Percentiles rank a stretch among this genome's conserved stretches.
Evolutionary conservation across 2,888 invertebrate species (phyloP).

Genomic region (Sialis lutaria): DNA sequence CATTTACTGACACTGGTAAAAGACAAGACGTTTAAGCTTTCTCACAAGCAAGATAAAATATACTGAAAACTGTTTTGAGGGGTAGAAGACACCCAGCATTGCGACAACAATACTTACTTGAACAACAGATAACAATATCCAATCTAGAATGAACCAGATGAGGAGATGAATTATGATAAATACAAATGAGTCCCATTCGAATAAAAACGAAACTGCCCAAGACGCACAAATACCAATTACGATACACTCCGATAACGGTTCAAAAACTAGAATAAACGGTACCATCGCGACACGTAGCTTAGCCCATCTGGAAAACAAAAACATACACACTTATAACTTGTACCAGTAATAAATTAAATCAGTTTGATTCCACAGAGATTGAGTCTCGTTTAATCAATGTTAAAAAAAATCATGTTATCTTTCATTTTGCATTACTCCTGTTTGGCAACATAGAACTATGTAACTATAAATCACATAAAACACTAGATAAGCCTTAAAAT

Average conservation of each 20-base stretch:
- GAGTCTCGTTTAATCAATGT: no score
- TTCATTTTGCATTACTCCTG: neutral
- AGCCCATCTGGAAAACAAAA: conserved; percentile 59
- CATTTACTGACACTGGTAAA: no score
- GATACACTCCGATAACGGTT: conserved; percentile 92
- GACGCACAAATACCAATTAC: conserved; percentile 82
- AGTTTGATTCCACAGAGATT: no score
- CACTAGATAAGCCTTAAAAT: no score
- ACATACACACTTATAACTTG: neutral
- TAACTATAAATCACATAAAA: no score
- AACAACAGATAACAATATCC: conserved; percentile 74
- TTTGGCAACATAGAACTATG: neutral
- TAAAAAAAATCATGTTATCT: no score
- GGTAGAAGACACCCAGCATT: no score
- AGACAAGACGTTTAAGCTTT: no score
- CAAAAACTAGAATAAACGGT: conserved; percentile 76
- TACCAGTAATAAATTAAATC: neutral
- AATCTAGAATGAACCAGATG: conserved; percentile 92
- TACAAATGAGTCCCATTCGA: conserved; percentile 76
- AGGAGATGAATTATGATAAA: conserved; percentile 87
- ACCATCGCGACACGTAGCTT: conserved; percentile 91
- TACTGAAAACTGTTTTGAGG: no score
- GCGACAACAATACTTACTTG: conserved; percentile 33
- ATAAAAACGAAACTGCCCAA: conserved; percentile 67
- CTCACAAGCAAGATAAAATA: no score